These are phyloP conservation scores for Eupsittula cactorum DNA, from an alignment of 2,113 vertebrate species.

Conservation along the genomic window DNA sequence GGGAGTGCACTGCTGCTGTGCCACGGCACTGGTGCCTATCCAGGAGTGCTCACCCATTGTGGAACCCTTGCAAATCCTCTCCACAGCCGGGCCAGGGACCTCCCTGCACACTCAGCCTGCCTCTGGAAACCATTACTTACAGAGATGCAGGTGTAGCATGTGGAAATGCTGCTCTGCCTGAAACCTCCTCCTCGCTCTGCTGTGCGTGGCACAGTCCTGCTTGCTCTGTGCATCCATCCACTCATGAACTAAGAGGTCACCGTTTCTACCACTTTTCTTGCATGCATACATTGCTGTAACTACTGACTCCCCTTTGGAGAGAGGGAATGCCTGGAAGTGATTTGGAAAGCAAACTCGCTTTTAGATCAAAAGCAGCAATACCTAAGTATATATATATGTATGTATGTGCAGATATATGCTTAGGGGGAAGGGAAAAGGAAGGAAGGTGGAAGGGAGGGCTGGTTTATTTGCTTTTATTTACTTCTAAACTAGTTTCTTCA, in stretches of 20 bases:
- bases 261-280: neutral
- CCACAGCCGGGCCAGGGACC: neutral
- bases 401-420: neutral
- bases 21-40: fast-evolving
- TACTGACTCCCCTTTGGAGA: neutral
- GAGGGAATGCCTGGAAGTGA: neutral
- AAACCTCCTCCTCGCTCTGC: neutral
- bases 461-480: neutral
- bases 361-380: neutral
- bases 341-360: neutral
- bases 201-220: fast-evolving
- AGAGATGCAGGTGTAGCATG: neutral
- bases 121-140: neutral
- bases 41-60: fast-evolving
- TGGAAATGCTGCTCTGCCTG: neutral
- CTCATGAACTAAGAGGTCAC: neutral
- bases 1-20: fast-evolving
- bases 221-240: neutral
- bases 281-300: fast-evolving
- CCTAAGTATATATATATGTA: neutral
- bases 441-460: neutral
- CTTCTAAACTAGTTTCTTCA: conserved; percentile 9
- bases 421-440: neutral
- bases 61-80: neutral
- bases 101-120: neutral